Evolutionary conservation across 1,140 invertebrate species (phyloP).

Genomic region (Chironomus striatipennis): DNA sequence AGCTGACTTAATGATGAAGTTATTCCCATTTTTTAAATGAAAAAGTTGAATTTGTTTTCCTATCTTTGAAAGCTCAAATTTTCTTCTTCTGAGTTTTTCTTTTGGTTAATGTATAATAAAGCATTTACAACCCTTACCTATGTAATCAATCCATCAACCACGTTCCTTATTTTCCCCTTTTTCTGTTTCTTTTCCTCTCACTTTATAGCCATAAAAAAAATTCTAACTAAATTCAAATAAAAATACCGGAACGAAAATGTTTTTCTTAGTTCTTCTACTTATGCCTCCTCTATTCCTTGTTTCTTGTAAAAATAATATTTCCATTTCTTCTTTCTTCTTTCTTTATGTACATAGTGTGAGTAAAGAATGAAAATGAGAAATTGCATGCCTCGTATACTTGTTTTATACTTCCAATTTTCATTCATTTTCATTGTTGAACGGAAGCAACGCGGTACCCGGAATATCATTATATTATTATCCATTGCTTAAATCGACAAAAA

Average conservation of each 20-base stretch:
- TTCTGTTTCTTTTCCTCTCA: neutral
- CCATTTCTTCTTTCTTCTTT: too few species aligned
- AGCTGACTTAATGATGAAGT: too few species aligned
- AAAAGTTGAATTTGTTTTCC: too few species aligned
- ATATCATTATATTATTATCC: neutral
- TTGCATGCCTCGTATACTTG: neutral
- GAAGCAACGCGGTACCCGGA: neutral
- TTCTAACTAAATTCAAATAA: neutral
- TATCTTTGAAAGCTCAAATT: too few species aligned
- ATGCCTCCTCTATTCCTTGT: too few species aligned
- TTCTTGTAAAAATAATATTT: neutral
- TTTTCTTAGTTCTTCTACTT: neutral
- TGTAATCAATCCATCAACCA: conserved; percentile 12
- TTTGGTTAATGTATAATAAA: too few species aligned
- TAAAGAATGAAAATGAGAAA: neutral
- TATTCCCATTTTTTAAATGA: too few species aligned
- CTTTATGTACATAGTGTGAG: neutral
- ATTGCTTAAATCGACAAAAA: too few species aligned
- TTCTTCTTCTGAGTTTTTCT: too few species aligned
- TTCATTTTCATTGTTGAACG: neutral
- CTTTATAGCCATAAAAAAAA: neutral
- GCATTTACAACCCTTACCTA: neutral
- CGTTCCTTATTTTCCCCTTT: neutral
- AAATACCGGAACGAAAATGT: conserved; percentile 7
- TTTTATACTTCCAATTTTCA: neutral